Evolutionary conservation across 2,888 invertebrate genomes (phyloP), one percentile per base, ranked within the genome.

Genomic region (Tipula helvola): DNA sequence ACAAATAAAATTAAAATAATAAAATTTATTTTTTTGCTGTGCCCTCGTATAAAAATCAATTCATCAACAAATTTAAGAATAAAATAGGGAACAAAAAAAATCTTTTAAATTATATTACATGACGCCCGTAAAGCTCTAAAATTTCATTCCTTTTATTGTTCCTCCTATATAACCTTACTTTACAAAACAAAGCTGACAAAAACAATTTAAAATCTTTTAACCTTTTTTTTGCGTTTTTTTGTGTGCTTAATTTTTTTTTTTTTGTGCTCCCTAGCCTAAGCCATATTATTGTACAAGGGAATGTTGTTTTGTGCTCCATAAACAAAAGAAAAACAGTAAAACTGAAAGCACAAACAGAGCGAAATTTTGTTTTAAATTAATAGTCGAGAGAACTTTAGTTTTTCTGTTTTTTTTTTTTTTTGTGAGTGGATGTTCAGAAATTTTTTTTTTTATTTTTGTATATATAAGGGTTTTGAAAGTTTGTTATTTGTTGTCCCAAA

Each of bases 341-440:
- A 71, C 71, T 71, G 71, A 10, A 71, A 71, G 28, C 71, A 71
- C 71, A 71, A 71, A 71, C 10, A 28, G 10, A 71, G 28, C 2
- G 12, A 71, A 71, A 28, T 10, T 8, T 28, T 28, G 12, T 71
- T 44, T 44, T 71, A 71, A 71, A 71, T 71, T 71, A 71, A 71
- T 71, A 71, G 71, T 71, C 71, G 71, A 71, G 71, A 71, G 71
- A 71, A 71, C 71, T 71, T 71, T 71, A 71, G 71, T 71, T 71
- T 71, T 28, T 28, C 28, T 2, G 28, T 28, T 28, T 18, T 71
- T 71, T 39, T 18, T 71, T 71, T 39, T 39, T 52, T 18, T 28
- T 10, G 71, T 52, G 28, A 16, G 52, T 3, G 7, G n/a, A n/a
- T n/a, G n/a, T n/a, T n/a, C n/a, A n/a, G n/a, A n/a, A n/a, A n/a